Base-by-base conservation (phyloP, 92 coral and sea anemone genomes). In the Scolanthus callimorphus region DNA sequence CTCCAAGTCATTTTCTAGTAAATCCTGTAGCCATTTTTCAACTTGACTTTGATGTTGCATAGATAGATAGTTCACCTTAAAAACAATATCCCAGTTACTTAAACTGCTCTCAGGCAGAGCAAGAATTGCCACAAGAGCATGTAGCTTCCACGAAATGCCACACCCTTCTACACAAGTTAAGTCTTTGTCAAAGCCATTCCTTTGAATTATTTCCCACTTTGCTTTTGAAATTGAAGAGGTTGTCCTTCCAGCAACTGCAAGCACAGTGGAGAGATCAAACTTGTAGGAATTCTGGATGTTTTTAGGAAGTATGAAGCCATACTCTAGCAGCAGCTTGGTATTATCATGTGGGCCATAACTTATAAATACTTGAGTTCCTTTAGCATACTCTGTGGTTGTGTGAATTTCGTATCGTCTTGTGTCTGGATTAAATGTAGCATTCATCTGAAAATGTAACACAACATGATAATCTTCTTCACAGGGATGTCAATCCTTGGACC, bases 321-420 rank as follows among this genome's bases (percentile, higher is more conserved):
- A 92, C 38, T 92, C 98, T 29, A 81, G 25, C 9, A 92, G 77
- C 12, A 92, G 77, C 41, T 74, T 80, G 26, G 80, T 73, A 73
- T 92, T 92, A 50, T 82, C 85, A 55, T 84, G 96, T 6, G 98
- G 90, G 10, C 98, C 98, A 81, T 92, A 92, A 69, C 77, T 88
- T 37, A 92, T 92, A 46, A 88, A 92, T 20, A 92, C 96, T 57
- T 92, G 98, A 6, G 27, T 15, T 11, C 85, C 71, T 67, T 67
- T 77, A 29, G 31, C 38, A 58, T 88, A 89, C 30, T 63, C 77
- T 56, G 96, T 68, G 13, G 69, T 39, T 3, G 96, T 77, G 44
- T 37, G 53, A 28, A 92, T 77, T 62, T 85, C 76, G 63, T 88
- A 92, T 19, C 58, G 53, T 29, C 73, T 62, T 27, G 71, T 26